Evolutionary conservation across 2,797 vertebrate genomes (phyloP).

Genomic region (Microcaecilia unicolor): DNA sequence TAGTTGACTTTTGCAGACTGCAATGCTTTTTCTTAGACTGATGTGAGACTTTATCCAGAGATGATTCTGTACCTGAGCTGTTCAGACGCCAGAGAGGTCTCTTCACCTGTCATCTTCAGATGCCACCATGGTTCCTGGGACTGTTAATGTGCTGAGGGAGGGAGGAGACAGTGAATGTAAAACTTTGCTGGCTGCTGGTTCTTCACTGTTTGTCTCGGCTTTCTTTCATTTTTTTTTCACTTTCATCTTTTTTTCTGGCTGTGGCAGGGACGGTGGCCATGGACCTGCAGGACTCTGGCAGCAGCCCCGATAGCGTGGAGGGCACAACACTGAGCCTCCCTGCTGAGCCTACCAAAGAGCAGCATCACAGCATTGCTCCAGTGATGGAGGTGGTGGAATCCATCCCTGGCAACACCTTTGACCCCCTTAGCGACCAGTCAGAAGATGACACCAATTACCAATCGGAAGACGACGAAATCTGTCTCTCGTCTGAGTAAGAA

Average conservation of each 20-base stretch:
- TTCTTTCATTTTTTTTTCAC: too few species aligned
- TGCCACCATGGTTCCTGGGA: too few species aligned
- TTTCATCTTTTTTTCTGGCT: too few species aligned
- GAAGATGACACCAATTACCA: conserved; percentile 59
- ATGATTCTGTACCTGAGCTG: too few species aligned
- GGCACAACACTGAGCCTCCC: conserved; percentile 61
- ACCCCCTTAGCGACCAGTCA: conserved; percentile 69
- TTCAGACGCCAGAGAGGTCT: too few species aligned
- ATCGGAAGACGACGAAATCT: conserved; percentile 60
- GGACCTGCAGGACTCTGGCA: conserved; percentile 63
- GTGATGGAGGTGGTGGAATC: conserved; percentile 70
- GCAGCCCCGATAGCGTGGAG: conserved; percentile 57
- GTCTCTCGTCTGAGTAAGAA: conserved; percentile 44
- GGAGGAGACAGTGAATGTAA: neutral
- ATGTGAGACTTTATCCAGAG: too few species aligned
- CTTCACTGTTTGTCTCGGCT: too few species aligned
- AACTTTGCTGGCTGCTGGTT: neutral
- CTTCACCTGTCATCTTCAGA: too few species aligned
- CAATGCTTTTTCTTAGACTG: too few species aligned
- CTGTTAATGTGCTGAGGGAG: too few species aligned
- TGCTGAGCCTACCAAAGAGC: conserved; percentile 45
- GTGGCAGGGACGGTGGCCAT: conserved; percentile 70
- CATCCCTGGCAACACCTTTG: conserved; percentile 56
- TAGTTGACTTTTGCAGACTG: too few species aligned
- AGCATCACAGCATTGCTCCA: conserved; percentile 68